Conservation (phyloP, 2,797 vertebrate species). For the Enteromius paludinosus region DNA sequence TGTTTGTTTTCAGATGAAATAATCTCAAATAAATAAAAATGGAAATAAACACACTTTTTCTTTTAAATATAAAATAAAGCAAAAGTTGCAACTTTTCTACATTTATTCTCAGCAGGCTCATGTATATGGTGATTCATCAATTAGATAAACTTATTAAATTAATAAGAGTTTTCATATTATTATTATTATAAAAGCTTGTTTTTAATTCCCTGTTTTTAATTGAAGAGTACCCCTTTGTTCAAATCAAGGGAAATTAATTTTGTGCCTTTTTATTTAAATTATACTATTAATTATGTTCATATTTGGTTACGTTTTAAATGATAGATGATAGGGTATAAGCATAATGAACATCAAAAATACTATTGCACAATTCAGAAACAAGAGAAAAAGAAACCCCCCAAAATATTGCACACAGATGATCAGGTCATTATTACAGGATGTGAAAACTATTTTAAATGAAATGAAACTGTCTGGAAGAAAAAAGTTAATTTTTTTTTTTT, state of each 20-base stretch:
- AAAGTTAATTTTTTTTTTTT: not conserved
- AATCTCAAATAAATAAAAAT: not conserved
- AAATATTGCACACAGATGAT: not conserved
- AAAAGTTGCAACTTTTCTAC: conserved; percentile 28
- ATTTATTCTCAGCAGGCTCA: conserved; percentile 8
- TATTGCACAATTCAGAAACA: not conserved
- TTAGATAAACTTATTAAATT: not conserved
- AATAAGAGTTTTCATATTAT: not conserved
- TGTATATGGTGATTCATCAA: conserved; percentile 23
- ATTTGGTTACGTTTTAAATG: not conserved
- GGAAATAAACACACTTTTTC: not conserved
- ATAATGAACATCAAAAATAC: not conserved
- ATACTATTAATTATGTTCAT: not conserved
- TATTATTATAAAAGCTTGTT: not conserved
- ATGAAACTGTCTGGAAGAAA: not conserved
- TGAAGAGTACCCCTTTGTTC: not conserved
- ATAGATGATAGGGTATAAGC: not conserved
- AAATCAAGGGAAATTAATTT: not conserved
- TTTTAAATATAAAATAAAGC: not conserved
- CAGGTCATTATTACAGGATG: not conserved
- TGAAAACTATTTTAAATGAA: not conserved
- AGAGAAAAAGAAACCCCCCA: too few relatives aligned
- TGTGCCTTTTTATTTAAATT: not conserved
- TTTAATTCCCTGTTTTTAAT: not conserved
- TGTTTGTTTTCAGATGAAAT: not conserved